Conservation (phyloP, 2,113 vertebrate genomes). For the Phrynosoma blainvillii region DNA sequence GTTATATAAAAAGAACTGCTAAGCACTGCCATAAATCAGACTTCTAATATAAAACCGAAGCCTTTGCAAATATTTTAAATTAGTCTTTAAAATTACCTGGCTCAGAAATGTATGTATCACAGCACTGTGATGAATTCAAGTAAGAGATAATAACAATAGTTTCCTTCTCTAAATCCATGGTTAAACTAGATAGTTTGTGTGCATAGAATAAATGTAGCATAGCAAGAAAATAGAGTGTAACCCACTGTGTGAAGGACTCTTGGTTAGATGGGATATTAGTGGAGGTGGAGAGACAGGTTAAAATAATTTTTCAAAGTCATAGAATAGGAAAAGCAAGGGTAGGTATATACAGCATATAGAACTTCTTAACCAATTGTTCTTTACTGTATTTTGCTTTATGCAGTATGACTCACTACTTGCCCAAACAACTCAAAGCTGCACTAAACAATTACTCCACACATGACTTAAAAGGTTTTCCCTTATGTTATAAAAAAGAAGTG, state of each 20-base stretch:
- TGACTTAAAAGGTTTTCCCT: not conserved
- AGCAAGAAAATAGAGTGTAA: slow-evolving; percentile 35
- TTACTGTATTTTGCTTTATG: not conserved
- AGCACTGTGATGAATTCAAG: slow-evolving; percentile 29
- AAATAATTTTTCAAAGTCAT: slow-evolving; percentile 22
- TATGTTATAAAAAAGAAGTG: not conserved
- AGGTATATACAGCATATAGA: not conserved
- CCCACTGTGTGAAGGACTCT: slow-evolving; percentile 21
- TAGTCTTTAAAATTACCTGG: slow-evolving; percentile 30
- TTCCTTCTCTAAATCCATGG: not conserved
- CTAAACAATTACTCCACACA: not conserved
- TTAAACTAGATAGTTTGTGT: slow-evolving; percentile 49
- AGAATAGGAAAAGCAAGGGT: slow-evolving; percentile 9
- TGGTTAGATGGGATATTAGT: slow-evolving; percentile 11
- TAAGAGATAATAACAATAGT: slow-evolving; percentile 40
- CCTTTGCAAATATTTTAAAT: slow-evolving; percentile 40
- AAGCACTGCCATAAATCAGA: slow-evolving; percentile 24
- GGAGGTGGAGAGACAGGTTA: not conserved
- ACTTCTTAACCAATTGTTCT: not conserved
- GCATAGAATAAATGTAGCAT: slow-evolving; percentile 44
- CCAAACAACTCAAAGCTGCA: not conserved
- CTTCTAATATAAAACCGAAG: slow-evolving; percentile 36
- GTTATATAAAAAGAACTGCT: slow-evolving; percentile 42
- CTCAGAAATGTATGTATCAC: not conserved
- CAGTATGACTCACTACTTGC: not conserved